Conservation (phyloP, 1,140 invertebrate genomes). For the Micrasema minimum region DNA sequence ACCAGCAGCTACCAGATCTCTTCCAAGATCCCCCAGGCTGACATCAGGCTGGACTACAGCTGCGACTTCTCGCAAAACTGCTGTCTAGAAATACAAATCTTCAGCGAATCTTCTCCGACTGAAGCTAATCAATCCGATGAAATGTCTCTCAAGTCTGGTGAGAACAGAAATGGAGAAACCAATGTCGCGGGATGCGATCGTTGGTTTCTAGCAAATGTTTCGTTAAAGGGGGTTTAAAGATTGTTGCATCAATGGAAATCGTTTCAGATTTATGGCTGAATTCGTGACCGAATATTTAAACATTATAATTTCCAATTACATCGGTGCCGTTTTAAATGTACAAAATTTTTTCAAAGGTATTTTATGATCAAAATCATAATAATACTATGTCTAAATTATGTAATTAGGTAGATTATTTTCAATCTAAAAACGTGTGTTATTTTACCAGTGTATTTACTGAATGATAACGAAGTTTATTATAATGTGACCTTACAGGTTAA, state of each 20-base stretch:
- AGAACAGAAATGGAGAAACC: not conserved
- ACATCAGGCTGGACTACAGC: constrained; percentile 41
- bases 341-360: too few relatives aligned
- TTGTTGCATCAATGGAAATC: constrained; percentile 41
- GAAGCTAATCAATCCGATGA: not conserved
- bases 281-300: constrained; percentile 6
- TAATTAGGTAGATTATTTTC: too few relatives aligned
- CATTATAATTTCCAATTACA: too few relatives aligned
- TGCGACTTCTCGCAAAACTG: constrained; percentile 35
- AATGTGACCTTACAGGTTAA: too few relatives aligned
- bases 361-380: too few relatives aligned
- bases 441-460: too few relatives aligned
- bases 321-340: too few relatives aligned
- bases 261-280: constrained; percentile 39
- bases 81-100: constrained; percentile 43
- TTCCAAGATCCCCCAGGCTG: constrained; percentile 33
- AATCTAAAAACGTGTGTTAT: too few relatives aligned
- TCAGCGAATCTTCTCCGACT: constrained; percentile 33
- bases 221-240: constrained; percentile 50
- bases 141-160: not conserved
- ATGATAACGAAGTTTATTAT: too few relatives aligned
- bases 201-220: constrained; percentile 46
- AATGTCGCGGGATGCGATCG: not conserved
- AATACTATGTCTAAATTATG: too few relatives aligned
- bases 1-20: constrained; percentile 39